Base-by-base conservation (phyloP, 2,888 invertebrate genomes). In the Pterobdella sp. region DNA sequence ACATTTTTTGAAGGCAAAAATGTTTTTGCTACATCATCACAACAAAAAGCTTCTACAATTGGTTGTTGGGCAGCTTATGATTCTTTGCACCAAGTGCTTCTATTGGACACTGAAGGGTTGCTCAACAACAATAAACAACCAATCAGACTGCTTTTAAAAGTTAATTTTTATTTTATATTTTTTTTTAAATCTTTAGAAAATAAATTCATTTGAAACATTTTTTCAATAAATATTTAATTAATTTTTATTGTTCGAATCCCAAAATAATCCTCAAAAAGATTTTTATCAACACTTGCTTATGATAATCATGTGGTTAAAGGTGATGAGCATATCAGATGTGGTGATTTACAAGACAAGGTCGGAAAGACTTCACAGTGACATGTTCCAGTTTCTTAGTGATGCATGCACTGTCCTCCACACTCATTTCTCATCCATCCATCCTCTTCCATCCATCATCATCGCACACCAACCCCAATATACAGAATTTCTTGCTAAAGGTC, bases 21-120 rank as follows among this genome's bases (percentile, higher is more conserved):
- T 80, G 84, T 88, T 0, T 90, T 90, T 81, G 84, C 85, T 75
- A 89, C 89, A 0, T 89, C 89, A 1, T 86, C 88, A 31, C 87
- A 87, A 75, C 90, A 90, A 77, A 85, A 84, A 66, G 88, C 89
- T 0, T 90, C 91, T 79, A 91, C 91, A 0, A 82, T 90, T 29
- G 91, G 91, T 14, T 89, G 91, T 3, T 90, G 90, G 89, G 89
- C 89, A 0, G 90, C 90, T 0, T 89, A 88, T 83, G 89, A 91
- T 82, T 87, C 87, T 0, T 84, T 84, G 31, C 83, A 87, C 75
- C 87, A 88, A 74, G 87, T 89, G 0, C 87, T 92, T 67, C 88
- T 90, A 79, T 82, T 92, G 74, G 91, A 92, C 80, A 91, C 91
- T 0, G 91, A 91, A 84, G 91, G 91, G n/a, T 84, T 91, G 65